Evolutionary conservation across 2,888 invertebrate species (phyloP).

Genomic region (Prosopocoilus inquinatus): DNA sequence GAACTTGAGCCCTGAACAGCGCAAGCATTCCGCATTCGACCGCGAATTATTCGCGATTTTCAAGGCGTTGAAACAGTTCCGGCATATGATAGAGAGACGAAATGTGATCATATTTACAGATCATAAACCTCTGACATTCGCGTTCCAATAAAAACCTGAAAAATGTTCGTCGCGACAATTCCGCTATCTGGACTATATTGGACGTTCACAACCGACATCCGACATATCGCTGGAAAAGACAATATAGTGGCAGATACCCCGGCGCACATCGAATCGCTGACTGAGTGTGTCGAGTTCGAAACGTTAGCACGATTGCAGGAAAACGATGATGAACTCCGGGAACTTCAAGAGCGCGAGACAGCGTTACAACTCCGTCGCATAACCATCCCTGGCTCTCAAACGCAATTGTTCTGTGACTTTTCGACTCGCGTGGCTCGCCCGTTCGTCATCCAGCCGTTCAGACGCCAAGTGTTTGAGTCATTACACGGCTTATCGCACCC

Average conservation of each 20-base stretch:
- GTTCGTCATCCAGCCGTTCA: too few relatives aligned
- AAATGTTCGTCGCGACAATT: constrained; percentile 17
- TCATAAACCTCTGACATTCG: constrained; percentile 18
- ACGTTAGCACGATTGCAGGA: background rate
- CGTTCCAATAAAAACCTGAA: constrained; percentile 11
- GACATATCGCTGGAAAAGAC: constrained; percentile 14
- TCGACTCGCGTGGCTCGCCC: background rate
- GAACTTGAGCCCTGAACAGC: constrained; percentile 30
- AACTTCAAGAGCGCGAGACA: background rate
- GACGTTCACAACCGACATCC: constrained; percentile 19
- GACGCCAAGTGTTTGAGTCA: background rate
- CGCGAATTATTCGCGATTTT: constrained; percentile 21
- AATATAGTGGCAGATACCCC: constrained; percentile 20
- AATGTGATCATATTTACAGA: constrained; percentile 20
- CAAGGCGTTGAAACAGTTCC: constrained; percentile 18
- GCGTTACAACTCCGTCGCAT: background rate
- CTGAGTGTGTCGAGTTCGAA: background rate
- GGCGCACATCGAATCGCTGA: background rate
- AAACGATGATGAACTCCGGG: constrained; percentile 2
- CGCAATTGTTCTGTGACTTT: constrained; percentile 4
- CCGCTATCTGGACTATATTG: constrained; percentile 22
- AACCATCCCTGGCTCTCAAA: background rate
- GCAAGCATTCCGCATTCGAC: constrained; percentile 28
- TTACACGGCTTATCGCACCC: constrained; percentile 5
- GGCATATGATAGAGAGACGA: constrained; percentile 17